These are phyloP conservation scores for Sternarchorhynchus goeldii DNA, from an alignment of 2,797 vertebrate genomes.

Conservation along the genomic window DNA sequence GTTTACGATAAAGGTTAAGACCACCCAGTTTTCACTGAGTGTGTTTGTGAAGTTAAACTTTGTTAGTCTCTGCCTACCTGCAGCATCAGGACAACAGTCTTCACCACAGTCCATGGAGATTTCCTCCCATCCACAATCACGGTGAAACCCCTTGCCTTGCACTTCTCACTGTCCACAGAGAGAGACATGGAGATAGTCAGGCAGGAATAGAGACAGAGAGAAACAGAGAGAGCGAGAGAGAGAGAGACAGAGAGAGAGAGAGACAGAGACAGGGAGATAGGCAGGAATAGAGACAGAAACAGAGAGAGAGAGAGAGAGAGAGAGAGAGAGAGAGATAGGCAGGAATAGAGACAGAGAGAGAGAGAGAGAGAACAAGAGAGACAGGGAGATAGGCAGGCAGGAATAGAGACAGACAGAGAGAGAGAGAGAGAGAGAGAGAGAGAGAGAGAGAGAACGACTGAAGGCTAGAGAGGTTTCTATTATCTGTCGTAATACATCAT, in stretches of 20 bases:
- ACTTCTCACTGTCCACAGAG: constrained; percentile 84
- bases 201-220: background rate
- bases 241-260: background rate
- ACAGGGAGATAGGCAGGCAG: background rate
- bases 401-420: background rate
- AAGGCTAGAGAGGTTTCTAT: background rate
- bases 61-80: constrained; percentile 78
- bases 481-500: too few relatives aligned
- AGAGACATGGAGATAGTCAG: background rate
- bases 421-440: background rate
- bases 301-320: background rate
- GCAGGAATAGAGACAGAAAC: background rate
- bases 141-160: constrained; percentile 97
- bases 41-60: background rate
- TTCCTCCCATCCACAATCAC: constrained; percentile 97
- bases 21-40: too few relatives aligned
- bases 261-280: background rate
- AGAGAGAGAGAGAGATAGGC: too few relatives aligned
- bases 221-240: constrained; percentile 5
- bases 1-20: background rate
- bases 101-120: constrained; percentile 97
- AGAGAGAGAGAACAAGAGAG: constrained; percentile 10
- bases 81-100: constrained; percentile 97
- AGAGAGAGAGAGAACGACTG: background rate
- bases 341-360: background rate